Evolutionary conservation across 2,797 vertebrate genomes (phyloP).

Genomic region (Pseudocheirus occidentalis): DNA sequence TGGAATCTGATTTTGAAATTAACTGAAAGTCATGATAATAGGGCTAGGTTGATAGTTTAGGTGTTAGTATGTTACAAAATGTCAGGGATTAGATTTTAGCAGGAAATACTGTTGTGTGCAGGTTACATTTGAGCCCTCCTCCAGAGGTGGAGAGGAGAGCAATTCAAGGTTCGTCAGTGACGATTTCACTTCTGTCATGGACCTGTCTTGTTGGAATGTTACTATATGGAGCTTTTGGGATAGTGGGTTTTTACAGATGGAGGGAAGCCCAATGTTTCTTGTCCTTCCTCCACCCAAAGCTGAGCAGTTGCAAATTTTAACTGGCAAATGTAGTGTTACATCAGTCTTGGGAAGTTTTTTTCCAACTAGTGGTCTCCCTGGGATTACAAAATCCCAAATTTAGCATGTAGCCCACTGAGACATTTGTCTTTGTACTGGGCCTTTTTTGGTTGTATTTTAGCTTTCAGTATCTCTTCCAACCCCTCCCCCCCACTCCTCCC

Average conservation of each 20-base stretch:
- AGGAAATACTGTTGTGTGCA: conserved; percentile 52
- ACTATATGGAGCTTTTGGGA: neutral
- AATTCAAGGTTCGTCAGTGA: conserved; percentile 37
- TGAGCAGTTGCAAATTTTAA: conserved; percentile 19
- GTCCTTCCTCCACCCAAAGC: conserved; percentile 15
- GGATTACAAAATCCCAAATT: conserved; percentile 43
- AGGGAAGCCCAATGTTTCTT: neutral
- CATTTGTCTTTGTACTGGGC: conserved; percentile 53
- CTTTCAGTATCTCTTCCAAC: neutral
- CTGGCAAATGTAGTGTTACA: neutral
- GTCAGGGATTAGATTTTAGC: conserved; percentile 39
- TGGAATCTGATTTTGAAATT: conserved; percentile 68
- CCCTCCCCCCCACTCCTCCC: neutral
- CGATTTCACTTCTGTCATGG: conserved; percentile 42
- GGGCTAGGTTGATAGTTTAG: conserved; percentile 12
- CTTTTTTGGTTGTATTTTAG: conserved; percentile 65
- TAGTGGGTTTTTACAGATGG: neutral
- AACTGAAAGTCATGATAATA: neutral
- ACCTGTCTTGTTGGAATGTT: neutral
- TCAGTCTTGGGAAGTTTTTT: conserved; percentile 14
- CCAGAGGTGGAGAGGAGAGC: neutral
- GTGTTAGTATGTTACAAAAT: conserved; percentile 56
- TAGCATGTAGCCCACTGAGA: neutral
- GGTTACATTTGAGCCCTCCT: conserved; percentile 61
- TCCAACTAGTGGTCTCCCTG: conserved; percentile 15